Percentiles rank a stretch among this genome's conserved stretches.
phyloP scores from a whole-genome alignment of 2,888 invertebrate species.

The Apodemia duryi region DNA sequence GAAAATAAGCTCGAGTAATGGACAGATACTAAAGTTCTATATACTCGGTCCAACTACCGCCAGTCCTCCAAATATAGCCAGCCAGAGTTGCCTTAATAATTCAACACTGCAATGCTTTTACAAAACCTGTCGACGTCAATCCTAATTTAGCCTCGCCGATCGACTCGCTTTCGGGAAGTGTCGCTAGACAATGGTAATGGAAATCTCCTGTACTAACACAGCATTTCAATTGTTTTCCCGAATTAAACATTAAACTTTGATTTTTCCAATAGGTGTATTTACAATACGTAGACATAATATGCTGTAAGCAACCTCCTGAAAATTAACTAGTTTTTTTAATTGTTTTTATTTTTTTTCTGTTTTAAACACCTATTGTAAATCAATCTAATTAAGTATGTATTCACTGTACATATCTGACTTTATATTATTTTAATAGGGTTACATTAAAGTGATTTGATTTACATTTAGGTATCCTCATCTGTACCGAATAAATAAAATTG shows the following conservation, averaged over 20 bases:
- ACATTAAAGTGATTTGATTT: too few species aligned
- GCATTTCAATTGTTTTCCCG: conserved; percentile 17
- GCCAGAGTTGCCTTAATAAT: conserved; percentile 73
- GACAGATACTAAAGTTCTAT: conserved; percentile 49
- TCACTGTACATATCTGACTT: too few species aligned
- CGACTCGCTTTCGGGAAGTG: conserved; percentile 71
- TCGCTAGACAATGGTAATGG: conserved; percentile 74
- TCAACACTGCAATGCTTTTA: conserved; percentile 80
- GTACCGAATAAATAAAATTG: too few species aligned
- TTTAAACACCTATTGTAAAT: too few species aligned
- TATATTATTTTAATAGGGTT: too few species aligned
- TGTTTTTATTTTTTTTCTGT: too few species aligned
- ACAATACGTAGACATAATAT: background rate
- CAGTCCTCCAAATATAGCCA: conserved; percentile 67
- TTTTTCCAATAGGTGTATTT: background rate
- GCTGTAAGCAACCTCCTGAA: background rate
- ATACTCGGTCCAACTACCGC: conserved; percentile 46
- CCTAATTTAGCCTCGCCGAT: conserved; percentile 72
- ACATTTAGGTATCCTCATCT: too few species aligned
- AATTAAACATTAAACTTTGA: conserved; percentile 18
- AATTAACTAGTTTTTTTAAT: too few species aligned
- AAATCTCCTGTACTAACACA: conserved; percentile 57
- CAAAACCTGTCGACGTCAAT: conserved; percentile 78
- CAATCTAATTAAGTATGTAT: too few species aligned
- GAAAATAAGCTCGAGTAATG: conserved; percentile 66